Evolutionary conservation across 2,113 vertebrate genomes (phyloP).

Genomic region (chimpanzee (Pan troglodytes)): NHGRI_mPanTro3-v2.1_pri NC_072407.2:100274001-100274500

Average conservation of each 20-base stretch:
- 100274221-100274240: background rate
- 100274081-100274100: background rate
- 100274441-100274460: background rate
- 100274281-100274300: background rate
- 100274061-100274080: background rate
- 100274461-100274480: background rate
- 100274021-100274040: background rate
- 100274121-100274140: background rate
- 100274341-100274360: background rate
- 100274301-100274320: background rate
- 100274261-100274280: background rate
- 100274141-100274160: background rate
- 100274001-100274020: background rate
- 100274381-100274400: background rate
- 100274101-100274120: background rate
- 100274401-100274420: background rate
- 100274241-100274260: background rate
- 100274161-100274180: background rate
- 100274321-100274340: background rate
- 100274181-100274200: background rate
- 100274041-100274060: background rate
- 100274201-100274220: background rate
- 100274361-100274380: background rate
- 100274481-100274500: background rate
- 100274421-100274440: background rate